A percentile compares a stretch with the other conserved stretches of the same genome.
Evolutionary conservation across 2,797 vertebrate species (phyloP).

Genomic region (Xerus rutilus): DNA sequence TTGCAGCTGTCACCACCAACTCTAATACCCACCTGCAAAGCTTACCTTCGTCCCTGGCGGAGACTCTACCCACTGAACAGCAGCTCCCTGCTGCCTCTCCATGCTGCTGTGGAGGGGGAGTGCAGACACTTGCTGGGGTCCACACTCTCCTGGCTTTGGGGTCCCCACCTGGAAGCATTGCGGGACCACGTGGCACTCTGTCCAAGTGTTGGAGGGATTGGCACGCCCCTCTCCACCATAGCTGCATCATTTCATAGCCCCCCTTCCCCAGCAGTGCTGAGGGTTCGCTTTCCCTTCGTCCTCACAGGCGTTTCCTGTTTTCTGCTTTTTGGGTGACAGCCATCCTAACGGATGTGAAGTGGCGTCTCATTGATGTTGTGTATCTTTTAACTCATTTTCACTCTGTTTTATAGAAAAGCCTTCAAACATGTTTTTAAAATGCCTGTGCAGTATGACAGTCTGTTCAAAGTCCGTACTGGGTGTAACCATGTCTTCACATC

Average conservation of each 20-base stretch:
- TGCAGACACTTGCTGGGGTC: not conserved
- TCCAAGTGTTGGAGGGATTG: not conserved
- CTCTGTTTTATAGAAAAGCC: not conserved
- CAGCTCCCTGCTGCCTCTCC: too few relatives aligned
- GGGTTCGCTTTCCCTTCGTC: not conserved
- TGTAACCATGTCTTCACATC: not conserved
- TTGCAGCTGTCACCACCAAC: not conserved
- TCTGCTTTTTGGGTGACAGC: not conserved
- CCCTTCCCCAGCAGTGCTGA: not conserved
- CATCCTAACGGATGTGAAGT: not conserved
- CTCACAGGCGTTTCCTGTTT: not conserved
- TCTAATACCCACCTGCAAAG: not conserved
- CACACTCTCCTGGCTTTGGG: not conserved
- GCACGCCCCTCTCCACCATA: not conserved
- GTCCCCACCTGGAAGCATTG: not conserved
- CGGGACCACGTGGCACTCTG: not conserved
- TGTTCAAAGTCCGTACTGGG: not conserved
- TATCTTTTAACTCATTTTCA: not conserved
- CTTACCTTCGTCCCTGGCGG: not conserved
- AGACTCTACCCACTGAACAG: not conserved
- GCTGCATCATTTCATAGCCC: not conserved
- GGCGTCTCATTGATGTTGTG: not conserved
- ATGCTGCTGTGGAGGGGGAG: not conserved
- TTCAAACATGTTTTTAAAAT: not conserved
- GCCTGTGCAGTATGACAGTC: not conserved